Evolutionary conservation across 2,113 vertebrate genomes (phyloP), one percentile per base, ranked within the genome.

Genomic region (Pseudorectes ferrugineus): DNA sequence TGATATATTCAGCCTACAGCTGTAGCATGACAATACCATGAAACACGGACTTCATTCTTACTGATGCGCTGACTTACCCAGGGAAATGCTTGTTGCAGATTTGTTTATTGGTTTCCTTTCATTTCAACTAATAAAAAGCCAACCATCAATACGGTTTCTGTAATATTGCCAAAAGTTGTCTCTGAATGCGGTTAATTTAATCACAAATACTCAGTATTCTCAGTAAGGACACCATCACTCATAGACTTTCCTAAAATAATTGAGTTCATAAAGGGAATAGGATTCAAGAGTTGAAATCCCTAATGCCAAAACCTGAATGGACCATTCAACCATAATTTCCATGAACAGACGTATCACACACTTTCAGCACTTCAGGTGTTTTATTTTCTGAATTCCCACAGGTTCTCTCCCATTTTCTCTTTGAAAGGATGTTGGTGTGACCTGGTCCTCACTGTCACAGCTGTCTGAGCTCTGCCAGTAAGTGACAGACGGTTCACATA

Each of bases 401-500:
- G 11, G 24, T 78, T 62, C 3, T 58, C 29, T 93, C 83, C 59
- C 7, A 46, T 51, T 92, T 95, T 85, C 45, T 40, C 33, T 88
- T 63, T 5, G 20, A 66, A 40, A 91, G 18, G 18, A 85, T 49
- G 36, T 55, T 91, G 31, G 48, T 78, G 61, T 83, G 58, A 86
- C 88, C 75, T 89, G 38, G 62, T 57, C 49, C 57, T 92, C 81
- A 35, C 22, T 84, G 90, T 72, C 87, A 88, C 63, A 86, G 73
- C 58, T 85, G 79, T 63, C 85, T 94, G 74, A 96, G 73, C 68
- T 97, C 76, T 85, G 68, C 81, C 58, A 81, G 57, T 90, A 95
- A 90, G 89, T 89, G 93, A 92, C 91, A 96, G 92, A 95, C 76
- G 23, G 78, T 86, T 95, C 84, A 73, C 66, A 71, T 65, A 93